phyloP scores from a whole-genome alignment of 2,888 invertebrate genomes.

The Apomyelois bistriatella region DNA sequence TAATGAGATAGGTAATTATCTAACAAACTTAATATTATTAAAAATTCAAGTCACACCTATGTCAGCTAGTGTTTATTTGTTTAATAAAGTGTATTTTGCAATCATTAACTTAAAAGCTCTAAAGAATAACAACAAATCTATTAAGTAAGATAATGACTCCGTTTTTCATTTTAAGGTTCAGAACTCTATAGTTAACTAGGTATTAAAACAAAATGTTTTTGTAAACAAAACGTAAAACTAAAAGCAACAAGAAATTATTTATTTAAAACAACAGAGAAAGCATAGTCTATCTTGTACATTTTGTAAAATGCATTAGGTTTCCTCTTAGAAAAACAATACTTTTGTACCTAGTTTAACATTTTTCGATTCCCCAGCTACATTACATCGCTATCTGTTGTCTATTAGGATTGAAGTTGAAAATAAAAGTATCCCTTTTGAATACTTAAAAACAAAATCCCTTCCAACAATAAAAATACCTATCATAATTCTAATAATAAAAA shows the following conservation, averaged over 20 bases:
- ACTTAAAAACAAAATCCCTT: too few species aligned
- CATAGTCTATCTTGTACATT: slow-evolving; percentile 9
- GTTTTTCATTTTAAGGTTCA: too few species aligned
- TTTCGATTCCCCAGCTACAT: slow-evolving; percentile 17
- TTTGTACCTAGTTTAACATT: slow-evolving; percentile 9
- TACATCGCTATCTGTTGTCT: slow-evolving; percentile 40
- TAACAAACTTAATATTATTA: too few species aligned
- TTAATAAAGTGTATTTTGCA: too few species aligned
- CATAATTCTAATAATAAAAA: too few species aligned
- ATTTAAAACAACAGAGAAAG: slow-evolving; percentile 2
- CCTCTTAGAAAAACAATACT: slow-evolving; percentile 8
- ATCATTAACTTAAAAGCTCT: too few species aligned
- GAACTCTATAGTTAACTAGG: neutral
- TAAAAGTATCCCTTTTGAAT: neutral
- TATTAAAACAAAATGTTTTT: neutral
- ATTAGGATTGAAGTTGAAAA: slow-evolving; percentile 30
- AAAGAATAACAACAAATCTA: neutral
- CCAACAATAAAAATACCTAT: too few species aligned
- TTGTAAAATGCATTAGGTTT: slow-evolving; percentile 10
- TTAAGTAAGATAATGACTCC: neutral
- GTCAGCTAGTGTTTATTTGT: too few species aligned
- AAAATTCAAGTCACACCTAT: too few species aligned
- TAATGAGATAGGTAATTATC: too few species aligned
- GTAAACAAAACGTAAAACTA: neutral
- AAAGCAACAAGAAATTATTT: neutral